Base-by-base conservation (phyloP, 2,113 vertebrate genomes). In the Grammomys surdaster region DNA sequence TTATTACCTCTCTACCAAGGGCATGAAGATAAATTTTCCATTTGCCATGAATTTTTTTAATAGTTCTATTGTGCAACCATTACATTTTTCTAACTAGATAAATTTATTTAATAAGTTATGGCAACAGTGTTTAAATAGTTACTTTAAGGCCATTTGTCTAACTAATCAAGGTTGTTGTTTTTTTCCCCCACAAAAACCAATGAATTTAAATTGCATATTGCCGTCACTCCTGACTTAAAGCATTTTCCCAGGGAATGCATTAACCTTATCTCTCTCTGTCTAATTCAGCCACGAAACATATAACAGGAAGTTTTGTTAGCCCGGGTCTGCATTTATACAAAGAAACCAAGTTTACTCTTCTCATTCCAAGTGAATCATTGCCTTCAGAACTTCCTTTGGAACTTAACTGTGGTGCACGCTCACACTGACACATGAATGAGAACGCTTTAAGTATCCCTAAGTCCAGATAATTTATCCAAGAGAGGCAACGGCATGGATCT, bases 71-170 rank as follows among this genome's bases (percentile, higher is more conserved):
- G 7, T 63, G 51, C 0, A 48, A 54, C 60, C 63, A 80, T 87
- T 81, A 31, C 43, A 75, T 80, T 48, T 76, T 73, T 60, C 43
- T 91, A 90, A 78, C 7, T 67, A 54, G 22, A 60, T 63, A 20
- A 90, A 63, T 7, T 65, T 72, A 51, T 69, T 95, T 36, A 88
- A 85, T 54, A 69, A 94, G 84, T 58, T 90, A 77, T 94, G 73
- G 75, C 40, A 86, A 20, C 20, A 60, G 70, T 17, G 88, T 92
- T 89, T 70, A 73, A 36, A 36, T 51, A 78, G 51, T 90, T 36
- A 4, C 67, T 67, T 54, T 36, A 54, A 56, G n/a, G 2, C 17
- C 63, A 51, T 46, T 88, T 87, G 88, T 48, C 63, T 80, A 46
- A 92, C 16, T 84, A 58, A 48, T 56, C 70, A 26, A 70, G 10